phyloP scores from a whole-genome alignment of 2,888 invertebrate genomes.

The Tenthredo mesomela region DNA sequence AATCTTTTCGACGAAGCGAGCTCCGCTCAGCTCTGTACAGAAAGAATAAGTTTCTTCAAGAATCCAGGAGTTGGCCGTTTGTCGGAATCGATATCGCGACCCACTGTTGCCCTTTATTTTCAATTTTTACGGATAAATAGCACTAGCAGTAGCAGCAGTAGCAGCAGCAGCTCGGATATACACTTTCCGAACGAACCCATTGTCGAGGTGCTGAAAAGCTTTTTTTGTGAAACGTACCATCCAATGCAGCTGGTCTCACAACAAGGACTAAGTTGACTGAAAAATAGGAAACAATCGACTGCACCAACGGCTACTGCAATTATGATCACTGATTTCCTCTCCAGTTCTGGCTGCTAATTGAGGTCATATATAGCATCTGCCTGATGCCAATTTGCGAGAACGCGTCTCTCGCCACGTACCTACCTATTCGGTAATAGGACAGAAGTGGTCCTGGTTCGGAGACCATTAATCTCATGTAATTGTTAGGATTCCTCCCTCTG shows the following conservation, averaged over 20 bases:
- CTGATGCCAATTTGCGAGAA: conserved; percentile 38
- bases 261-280: too few species aligned
- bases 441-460: conserved; percentile 48
- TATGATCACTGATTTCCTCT: conserved; percentile 23
- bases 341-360: background rate
- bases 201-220: background rate
- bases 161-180: background rate
- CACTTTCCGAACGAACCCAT: background rate
- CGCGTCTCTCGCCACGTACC: conserved; percentile 23
- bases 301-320: background rate
- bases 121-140: background rate
- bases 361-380: conserved; percentile 12
- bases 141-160: background rate
- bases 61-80: conserved; percentile 27
- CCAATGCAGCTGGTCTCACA: background rate
- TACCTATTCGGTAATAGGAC: conserved; percentile 26
- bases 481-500: conserved; percentile 44
- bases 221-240: background rate
- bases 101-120: conserved; percentile 16
- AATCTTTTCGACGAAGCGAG: conserved; percentile 18
- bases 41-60: background rate
- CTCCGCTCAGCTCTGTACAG: background rate
- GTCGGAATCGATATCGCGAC: conserved; percentile 40
- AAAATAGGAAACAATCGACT: background rate
- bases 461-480: conserved; percentile 60